phyloP scores from a whole-genome alignment of 2,888 invertebrate genomes.

The Lissocephala sabroskyi region DNA sequence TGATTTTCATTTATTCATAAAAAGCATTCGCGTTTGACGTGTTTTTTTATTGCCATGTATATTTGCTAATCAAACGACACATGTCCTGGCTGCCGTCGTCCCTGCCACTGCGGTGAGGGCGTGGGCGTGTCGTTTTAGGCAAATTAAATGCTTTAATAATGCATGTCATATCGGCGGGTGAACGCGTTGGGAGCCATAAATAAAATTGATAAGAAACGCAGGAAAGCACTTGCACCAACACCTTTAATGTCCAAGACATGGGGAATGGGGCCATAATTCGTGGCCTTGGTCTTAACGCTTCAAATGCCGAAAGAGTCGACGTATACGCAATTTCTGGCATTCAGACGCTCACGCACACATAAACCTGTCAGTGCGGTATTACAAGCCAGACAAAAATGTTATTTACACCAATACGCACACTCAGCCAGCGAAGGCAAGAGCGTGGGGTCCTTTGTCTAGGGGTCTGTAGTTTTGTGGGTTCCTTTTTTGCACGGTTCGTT shows the following conservation, averaged over 20 bases:
- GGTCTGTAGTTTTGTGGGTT: not conserved
- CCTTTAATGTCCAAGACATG: not conserved
- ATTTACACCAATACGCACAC: slow-evolving; percentile 34
- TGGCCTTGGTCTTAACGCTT: slow-evolving; percentile 42
- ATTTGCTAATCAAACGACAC: slow-evolving; percentile 41
- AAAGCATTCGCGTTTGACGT: slow-evolving; percentile 56
- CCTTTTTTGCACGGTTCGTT: slow-evolving; percentile 10
- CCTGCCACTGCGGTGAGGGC: slow-evolving; percentile 19
- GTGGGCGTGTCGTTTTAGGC: no score
- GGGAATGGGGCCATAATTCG: not conserved
- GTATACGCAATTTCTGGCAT: slow-evolving; percentile 58
- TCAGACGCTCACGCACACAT: slow-evolving; percentile 39
- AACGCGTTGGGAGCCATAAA: slow-evolving; percentile 26
- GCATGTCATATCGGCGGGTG: slow-evolving; percentile 21
- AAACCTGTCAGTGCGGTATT: slow-evolving; percentile 56
- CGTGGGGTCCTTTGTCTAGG: not conserved
- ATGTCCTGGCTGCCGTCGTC: no score
- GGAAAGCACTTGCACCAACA: not conserved
- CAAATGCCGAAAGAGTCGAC: slow-evolving; percentile 50
- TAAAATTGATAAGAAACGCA: slow-evolving; percentile 47
- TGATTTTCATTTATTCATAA: slow-evolving; percentile 59
- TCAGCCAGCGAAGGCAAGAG: not conserved
- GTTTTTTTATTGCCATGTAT: slow-evolving; percentile 47
- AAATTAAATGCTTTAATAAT: slow-evolving; percentile 59
- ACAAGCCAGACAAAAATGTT: slow-evolving; percentile 55